Evolutionary conservation across 2,888 invertebrate genomes (phyloP).

Genomic region (Campopleginae sp.): DNA sequence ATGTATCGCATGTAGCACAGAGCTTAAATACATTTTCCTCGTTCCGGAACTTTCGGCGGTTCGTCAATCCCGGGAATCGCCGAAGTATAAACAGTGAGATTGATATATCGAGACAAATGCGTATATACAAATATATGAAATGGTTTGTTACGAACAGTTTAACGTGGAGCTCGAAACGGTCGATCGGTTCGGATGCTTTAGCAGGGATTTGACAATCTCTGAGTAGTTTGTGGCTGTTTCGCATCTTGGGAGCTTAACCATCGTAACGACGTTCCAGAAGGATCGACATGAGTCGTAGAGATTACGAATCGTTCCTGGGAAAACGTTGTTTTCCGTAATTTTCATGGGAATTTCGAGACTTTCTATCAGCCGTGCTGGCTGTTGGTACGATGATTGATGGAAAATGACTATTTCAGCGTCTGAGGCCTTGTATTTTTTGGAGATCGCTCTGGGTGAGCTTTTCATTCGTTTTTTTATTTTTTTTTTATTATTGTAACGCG

Average conservation of each 20-base stretch:
- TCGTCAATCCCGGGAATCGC: slow-evolving; percentile 11
- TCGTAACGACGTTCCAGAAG: neutral
- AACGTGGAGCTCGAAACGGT: neutral
- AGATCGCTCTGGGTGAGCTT: too few species aligned
- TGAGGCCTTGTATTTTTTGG: too few species aligned
- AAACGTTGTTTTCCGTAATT: neutral
- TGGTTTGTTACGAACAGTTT: neutral
- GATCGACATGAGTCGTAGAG: neutral
- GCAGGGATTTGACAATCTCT: slow-evolving; percentile 20
- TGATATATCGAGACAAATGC: neutral
- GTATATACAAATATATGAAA: neutral
- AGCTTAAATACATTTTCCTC: slow-evolving; percentile 12
- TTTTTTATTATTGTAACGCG: too few species aligned
- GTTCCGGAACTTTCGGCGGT: slow-evolving; percentile 20
- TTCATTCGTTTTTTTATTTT: too few species aligned
- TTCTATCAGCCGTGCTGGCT: too few species aligned
- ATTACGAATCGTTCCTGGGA: neutral
- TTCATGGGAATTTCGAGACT: too few species aligned
- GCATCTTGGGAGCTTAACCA: neutral
- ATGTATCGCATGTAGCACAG: neutral
- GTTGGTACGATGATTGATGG: too few species aligned
- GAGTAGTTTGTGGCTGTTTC: slow-evolving; percentile 1
- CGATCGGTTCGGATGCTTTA: neutral
- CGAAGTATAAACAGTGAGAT: neutral
- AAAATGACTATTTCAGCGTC: too few species aligned